Evolutionary conservation across 2,113 vertebrate species (phyloP).

Genomic region (Clarias gariepinus): DNA sequence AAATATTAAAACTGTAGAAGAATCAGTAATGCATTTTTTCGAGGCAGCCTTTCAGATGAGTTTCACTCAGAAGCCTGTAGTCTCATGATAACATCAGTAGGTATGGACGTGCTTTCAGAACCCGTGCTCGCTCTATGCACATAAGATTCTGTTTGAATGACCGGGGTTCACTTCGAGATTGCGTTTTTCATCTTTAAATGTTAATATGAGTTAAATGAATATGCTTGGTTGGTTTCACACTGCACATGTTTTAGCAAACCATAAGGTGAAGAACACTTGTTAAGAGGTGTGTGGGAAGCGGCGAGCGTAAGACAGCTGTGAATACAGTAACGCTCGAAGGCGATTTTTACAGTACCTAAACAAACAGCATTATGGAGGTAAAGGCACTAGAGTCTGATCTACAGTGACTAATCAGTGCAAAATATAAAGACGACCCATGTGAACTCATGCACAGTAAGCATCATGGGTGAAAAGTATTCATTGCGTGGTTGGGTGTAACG

Average conservation of each 20-base stretch:
- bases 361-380: background rate
- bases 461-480: background rate
- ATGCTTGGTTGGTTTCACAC: background rate
- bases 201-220: background rate
- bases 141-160: background rate
- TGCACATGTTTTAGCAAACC: background rate
- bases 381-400: background rate
- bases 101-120: background rate
- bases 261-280: background rate
- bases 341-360: background rate
- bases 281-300: background rate
- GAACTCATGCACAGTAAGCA: background rate
- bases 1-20: background rate
- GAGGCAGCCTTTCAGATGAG: background rate
- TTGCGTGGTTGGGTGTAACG: background rate
- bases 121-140: background rate
- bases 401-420: background rate
- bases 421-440: background rate
- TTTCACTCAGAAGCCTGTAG: background rate
- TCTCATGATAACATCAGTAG: background rate
- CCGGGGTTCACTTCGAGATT: background rate
- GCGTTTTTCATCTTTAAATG: background rate
- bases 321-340: background rate
- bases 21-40: background rate
- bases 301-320: background rate